Conservation (phyloP, 2,113 vertebrate genomes). For the Aptenodytes forsteri region DNA sequence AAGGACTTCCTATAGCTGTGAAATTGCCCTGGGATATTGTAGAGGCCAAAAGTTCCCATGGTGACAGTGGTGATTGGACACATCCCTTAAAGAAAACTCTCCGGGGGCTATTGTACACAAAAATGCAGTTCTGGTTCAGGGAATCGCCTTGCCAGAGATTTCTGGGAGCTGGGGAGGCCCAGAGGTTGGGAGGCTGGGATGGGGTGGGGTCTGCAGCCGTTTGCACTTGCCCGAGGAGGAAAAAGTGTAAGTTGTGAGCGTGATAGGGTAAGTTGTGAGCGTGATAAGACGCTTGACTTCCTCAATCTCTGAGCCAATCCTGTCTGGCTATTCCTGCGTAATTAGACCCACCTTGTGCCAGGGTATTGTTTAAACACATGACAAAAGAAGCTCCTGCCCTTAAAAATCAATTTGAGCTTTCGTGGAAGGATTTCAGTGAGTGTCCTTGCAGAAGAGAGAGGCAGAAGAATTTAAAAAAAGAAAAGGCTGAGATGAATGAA, state of each 20-base stretch:
- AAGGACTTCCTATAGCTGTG: neutral
- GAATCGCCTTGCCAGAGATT: neutral
- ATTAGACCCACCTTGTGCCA: neutral
- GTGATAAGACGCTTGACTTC: neutral
- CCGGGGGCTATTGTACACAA: neutral
- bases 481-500: neutral
- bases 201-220: fast-evolving
- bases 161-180: neutral
- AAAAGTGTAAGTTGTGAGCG: neutral
- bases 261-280: neutral
- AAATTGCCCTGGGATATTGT: neutral
- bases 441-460: neutral
- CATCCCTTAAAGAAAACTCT: neutral
- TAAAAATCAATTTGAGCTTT: neutral
- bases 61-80: neutral
- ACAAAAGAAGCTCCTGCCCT: neutral
- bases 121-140: neutral
- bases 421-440: neutral
- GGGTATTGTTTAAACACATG: neutral
- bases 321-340: neutral
- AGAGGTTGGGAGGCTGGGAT: neutral
- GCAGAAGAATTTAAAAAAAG: neutral
- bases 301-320: neutral
- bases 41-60: neutral
- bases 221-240: neutral